A percentile compares a stretch with the other conserved stretches of the same genome.
phyloP scores from a whole-genome alignment of 2,888 invertebrate species.

The Melipona bicolor region DNA sequence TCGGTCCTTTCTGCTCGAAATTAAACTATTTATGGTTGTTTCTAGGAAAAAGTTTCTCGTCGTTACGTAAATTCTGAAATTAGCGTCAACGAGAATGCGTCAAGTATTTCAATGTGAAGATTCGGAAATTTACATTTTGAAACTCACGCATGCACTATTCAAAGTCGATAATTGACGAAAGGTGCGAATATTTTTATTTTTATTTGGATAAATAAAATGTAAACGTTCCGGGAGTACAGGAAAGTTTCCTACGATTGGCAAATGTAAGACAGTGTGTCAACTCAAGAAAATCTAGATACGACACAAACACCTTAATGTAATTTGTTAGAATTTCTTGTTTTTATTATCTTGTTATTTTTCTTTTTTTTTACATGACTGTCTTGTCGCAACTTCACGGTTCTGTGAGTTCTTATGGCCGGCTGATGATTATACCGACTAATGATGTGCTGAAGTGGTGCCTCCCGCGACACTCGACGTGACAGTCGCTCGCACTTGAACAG shows the following conservation, averaged over 20 bases:
- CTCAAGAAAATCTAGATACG: background rate
- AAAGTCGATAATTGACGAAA: no score
- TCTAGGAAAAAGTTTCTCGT: no score
- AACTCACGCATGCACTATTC: no score
- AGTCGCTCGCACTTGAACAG: constrained; percentile 44
- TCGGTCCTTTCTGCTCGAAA: no score
- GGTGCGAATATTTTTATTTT: background rate
- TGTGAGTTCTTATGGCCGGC: constrained; percentile 55
- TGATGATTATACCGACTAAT: constrained; percentile 71
- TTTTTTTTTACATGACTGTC: background rate
- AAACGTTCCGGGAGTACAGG: background rate
- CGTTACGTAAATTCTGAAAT: no score
- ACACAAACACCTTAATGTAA: constrained; percentile 15
- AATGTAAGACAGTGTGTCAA: background rate
- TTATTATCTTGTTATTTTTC: background rate
- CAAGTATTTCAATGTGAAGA: no score
- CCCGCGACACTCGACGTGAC: constrained; percentile 61
- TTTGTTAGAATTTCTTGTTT: constrained; percentile 30
- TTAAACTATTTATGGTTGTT: no score
- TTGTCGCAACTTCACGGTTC: constrained; percentile 34
- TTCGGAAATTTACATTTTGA: no score
- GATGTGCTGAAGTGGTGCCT: constrained; percentile 61
- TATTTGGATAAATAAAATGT: background rate
- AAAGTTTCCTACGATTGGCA: background rate
- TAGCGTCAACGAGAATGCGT: no score